Evolutionary conservation across 2,888 invertebrate species (phyloP), one percentile per base, ranked within the genome.

Genomic region (Philopedon plagiatum): DNA sequence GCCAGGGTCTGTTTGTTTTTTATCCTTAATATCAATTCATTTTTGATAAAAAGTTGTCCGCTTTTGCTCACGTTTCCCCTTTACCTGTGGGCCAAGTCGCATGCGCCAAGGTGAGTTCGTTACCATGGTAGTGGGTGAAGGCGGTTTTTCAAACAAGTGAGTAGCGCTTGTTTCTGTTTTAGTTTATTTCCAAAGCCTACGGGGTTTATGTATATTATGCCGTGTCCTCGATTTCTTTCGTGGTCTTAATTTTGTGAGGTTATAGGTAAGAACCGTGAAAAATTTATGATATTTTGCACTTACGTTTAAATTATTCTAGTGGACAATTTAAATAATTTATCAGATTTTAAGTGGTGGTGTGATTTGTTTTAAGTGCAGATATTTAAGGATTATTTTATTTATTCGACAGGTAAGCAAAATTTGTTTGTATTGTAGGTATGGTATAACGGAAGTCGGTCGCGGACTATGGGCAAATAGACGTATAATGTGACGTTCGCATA

Each of bases 121-220:
- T 74, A 61, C 74, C 74, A 74, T 74, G 69, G 74, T 57, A 74
- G 74, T 74, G 67, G 67, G 26, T 23, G 70, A 58, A 63, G 69
- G 73, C 73, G 73, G 70, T 69, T 74, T 74, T 74, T 74, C 74
- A 74, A 72, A 71, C 70, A 74, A 66, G 46, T 67, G 64, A 73
- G 54, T 60, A 73, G 60, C 71, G 61, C 34, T 60, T 11, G 61
- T 63, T 67, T 71, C 29, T 62, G 49, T 54, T 71, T 71, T 68
- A 69, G 64, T 73, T 69, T 62, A 9, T 39, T 37, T 37, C 29
- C 9, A 41, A 21, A 39, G 64, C 21, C 0, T 37, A 7, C 7
- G 26, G 49, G 8, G 58, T 44, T 61, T 54, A 8, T 39, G 37
- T 26, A 37, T 21, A 26, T 21, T 18, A 41, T 49, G 13, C 49